These are phyloP conservation scores for Diadromus collaris DNA, from an alignment of 2,888 invertebrate species.

Conservation along the genomic window DNA sequence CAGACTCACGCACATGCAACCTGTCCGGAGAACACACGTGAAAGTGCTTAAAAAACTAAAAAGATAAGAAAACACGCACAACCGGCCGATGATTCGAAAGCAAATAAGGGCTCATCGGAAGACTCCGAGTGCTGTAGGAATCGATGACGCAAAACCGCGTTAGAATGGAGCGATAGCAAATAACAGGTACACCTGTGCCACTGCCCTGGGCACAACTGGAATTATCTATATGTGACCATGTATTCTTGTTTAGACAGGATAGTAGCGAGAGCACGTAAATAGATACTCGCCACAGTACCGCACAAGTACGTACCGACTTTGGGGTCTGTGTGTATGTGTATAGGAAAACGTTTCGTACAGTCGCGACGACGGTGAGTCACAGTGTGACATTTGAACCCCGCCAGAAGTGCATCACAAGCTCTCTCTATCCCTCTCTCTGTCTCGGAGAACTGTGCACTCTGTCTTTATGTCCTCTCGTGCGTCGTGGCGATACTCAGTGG, in stretches of 20 bases:
- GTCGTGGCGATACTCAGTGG: conserved; percentile 69
- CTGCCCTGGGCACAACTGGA: background rate
- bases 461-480: conserved; percentile 48
- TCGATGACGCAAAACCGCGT: conserved; percentile 24
- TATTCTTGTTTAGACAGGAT: conserved; percentile 10
- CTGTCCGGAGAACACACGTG: conserved; percentile 34
- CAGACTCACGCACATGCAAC: conserved; percentile 41
- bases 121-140: conserved; percentile 19
- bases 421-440: conserved; percentile 30
- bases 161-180: conserved; percentile 11
- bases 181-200: conserved; percentile 20
- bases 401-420: conserved; percentile 62
- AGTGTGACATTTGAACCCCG: conserved; percentile 76
- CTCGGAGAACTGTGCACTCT: conserved; percentile 15
- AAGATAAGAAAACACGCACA: conserved; percentile 9
- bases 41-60: background rate
- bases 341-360: conserved; percentile 42
- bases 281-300: conserved; percentile 42
- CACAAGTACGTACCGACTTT: conserved; percentile 24
- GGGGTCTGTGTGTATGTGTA: conserved; percentile 17
- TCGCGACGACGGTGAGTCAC: conserved; percentile 71
- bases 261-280: conserved; percentile 39
- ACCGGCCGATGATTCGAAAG: conserved; percentile 35
- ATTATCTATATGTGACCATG: background rate
- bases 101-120: conserved; percentile 36